phyloP scores from a whole-genome alignment of 2,113 vertebrate species.

The Pteronura brasiliensis region DNA sequence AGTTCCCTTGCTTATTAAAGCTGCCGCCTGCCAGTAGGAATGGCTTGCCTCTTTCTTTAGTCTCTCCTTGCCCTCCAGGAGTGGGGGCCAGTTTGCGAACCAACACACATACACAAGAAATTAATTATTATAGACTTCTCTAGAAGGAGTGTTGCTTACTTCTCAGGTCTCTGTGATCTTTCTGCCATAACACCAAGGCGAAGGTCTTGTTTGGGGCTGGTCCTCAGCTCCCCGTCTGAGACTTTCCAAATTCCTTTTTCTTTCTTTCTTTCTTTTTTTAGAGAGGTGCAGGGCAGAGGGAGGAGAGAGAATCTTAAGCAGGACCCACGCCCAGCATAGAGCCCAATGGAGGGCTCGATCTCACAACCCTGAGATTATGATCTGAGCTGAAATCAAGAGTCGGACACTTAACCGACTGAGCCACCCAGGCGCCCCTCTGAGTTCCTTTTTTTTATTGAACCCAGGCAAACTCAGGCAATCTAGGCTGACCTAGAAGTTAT shows the following conservation, averaged over 20 bases:
- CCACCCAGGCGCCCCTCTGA: background rate
- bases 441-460: background rate
- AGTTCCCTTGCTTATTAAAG: background rate
- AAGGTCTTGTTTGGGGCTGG: background rate
- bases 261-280: background rate
- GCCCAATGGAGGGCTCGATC: accelerated
- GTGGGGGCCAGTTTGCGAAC: background rate
- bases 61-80: background rate
- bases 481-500: background rate
- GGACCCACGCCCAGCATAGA: background rate
- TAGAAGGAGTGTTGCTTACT: accelerated
- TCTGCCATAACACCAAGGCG: background rate
- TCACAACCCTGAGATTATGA: background rate
- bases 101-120: accelerated
- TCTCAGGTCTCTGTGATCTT: background rate
- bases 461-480: background rate
- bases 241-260: background rate
- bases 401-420: background rate
- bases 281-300: background rate
- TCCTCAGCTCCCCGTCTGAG: background rate
- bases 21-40: background rate
- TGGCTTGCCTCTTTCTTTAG: background rate
- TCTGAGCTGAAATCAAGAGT: background rate
- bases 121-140: background rate
- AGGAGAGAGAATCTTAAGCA: background rate